Evolutionary conservation across 2,113 vertebrate genomes (phyloP).

Genomic region (Dendropsophus ebraccatus): DNA sequence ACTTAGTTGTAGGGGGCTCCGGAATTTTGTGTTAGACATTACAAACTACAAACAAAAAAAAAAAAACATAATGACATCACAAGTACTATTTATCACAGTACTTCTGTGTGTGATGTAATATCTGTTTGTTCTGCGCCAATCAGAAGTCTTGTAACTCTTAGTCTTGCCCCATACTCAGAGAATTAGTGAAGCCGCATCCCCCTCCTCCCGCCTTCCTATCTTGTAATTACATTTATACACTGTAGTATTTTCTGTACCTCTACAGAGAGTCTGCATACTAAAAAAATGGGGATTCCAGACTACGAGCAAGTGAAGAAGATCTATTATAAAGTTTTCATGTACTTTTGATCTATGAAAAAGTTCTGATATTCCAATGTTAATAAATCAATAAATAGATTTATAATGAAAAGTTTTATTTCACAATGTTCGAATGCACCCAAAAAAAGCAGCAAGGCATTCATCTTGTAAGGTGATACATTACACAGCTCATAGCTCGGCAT

Average conservation of each 20-base stretch:
- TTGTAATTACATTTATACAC: neutral
- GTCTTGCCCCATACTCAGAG: too few relatives aligned
- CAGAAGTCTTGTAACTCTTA: too few relatives aligned
- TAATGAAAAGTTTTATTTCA: neutral
- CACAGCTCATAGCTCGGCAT: neutral
- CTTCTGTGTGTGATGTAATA: too few relatives aligned
- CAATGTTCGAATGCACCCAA: neutral
- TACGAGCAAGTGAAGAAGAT: neutral
- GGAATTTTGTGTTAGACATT: too few relatives aligned
- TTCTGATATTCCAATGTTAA: neutral
- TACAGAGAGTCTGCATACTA: neutral
- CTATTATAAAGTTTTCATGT: neutral
- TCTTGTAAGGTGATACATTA: neutral
- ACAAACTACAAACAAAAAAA: too few relatives aligned
- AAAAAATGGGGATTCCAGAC: neutral
- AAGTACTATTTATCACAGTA: too few relatives aligned
- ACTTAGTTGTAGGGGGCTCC: too few relatives aligned
- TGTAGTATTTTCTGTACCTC: neutral
- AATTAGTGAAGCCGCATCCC: too few relatives aligned
- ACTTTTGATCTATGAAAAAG: neutral
- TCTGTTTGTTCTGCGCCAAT: too few relatives aligned
- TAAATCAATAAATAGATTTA: neutral
- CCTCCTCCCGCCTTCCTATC: neutral
- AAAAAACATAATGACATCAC: too few relatives aligned
- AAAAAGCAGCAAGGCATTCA: neutral